Percentiles rank a stretch among this genome's conserved stretches.
Conservation (phyloP, 2,113 vertebrate genomes). For the Oxyura jamaicensis region DNA sequence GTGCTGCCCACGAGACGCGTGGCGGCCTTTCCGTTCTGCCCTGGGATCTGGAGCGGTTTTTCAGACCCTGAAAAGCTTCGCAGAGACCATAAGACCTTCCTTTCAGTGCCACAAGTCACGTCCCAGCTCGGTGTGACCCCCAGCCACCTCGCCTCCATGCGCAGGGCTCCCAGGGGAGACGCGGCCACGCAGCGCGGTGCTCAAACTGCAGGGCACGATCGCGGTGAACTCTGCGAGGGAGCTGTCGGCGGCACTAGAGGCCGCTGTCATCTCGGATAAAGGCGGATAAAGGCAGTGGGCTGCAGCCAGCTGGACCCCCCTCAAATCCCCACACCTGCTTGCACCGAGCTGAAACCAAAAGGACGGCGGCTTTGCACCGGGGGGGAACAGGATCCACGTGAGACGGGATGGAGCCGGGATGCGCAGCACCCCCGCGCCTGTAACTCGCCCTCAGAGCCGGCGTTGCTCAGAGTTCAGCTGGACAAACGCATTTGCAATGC, state of each 20-base stretch:
- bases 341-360: no score
- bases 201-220: neutral
- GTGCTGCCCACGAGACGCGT: neutral
- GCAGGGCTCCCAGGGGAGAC: fast-evolving
- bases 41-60: neutral
- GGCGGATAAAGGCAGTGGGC: neutral
- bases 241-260: slow-evolving; percentile 14
- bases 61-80: neutral
- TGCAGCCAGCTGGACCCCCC: neutral
- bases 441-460: neutral
- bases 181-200: neutral
- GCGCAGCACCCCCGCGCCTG: fast-evolving
- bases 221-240: neutral
- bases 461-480: neutral
- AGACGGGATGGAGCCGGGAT: neutral
- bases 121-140: neutral
- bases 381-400: neutral
- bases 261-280: neutral
- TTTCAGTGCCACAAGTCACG: neutral
- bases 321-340: fast-evolving
- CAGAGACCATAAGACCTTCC: neutral
- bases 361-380: neutral
- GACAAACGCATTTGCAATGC: fast-evolving
- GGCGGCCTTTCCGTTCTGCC: fast-evolving
- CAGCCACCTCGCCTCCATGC: neutral